Evolutionary conservation across 1,140 invertebrate genomes (phyloP).

Genomic region (Uloborus diversus): DNA sequence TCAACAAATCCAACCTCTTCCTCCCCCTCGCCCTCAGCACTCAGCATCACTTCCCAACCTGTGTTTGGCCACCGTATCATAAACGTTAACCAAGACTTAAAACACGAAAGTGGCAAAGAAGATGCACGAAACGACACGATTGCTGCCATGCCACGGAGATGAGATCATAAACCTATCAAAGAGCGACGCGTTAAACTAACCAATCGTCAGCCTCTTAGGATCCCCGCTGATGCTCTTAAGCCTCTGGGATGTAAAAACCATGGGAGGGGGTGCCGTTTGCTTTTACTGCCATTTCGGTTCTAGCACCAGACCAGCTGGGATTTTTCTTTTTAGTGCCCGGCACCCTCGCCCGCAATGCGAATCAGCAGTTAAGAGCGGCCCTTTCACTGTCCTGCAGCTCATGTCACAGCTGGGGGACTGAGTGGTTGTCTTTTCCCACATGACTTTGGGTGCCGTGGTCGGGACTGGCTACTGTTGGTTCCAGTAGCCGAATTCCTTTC

Average conservation of each 20-base stretch:
- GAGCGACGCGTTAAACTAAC: slow-evolving; percentile 47
- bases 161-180: slow-evolving; percentile 45
- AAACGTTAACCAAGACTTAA: slow-evolving; percentile 32
- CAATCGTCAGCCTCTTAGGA: slow-evolving; percentile 48
- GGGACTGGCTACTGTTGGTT: too few relatives aligned
- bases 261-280: slow-evolving; percentile 27
- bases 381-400: neutral
- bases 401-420: slow-evolving; percentile 19
- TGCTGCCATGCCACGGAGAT: slow-evolving; percentile 11
- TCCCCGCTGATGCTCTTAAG: slow-evolving; percentile 10
- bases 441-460: neutral
- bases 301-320: slow-evolving; percentile 34
- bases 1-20: too few relatives aligned
- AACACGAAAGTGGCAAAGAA: slow-evolving; percentile 13
- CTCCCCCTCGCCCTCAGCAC: too few relatives aligned
- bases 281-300: slow-evolving; percentile 31
- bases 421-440: slow-evolving; percentile 11
- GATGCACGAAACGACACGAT: slow-evolving; percentile 37
- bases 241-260: slow-evolving; percentile 31
- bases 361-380: slow-evolving; percentile 42
- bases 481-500: too few relatives aligned
- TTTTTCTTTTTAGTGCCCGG: slow-evolving; percentile 26
- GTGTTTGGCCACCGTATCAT: neutral
- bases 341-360: slow-evolving; percentile 41
- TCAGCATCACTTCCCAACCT: too few relatives aligned